Evolutionary conservation across 2,113 vertebrate genomes (phyloP).

Genomic region (Carassius gibelio): DNA sequence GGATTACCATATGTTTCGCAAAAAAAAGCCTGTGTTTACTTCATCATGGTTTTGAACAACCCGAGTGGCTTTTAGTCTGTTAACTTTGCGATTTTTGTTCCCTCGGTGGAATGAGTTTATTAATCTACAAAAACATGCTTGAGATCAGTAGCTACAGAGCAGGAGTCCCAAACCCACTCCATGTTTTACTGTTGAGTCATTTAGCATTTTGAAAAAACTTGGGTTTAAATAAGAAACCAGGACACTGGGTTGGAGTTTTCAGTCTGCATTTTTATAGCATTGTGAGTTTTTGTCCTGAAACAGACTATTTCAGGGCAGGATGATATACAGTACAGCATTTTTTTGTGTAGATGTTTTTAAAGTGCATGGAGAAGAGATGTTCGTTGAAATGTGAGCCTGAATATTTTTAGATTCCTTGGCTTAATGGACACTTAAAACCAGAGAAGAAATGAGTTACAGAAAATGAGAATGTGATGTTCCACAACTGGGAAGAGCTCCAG

Average conservation of each 20-base stretch:
- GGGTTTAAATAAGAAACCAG: slow-evolving; percentile 25
- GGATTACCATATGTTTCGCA: not conserved
- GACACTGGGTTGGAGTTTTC: not conserved
- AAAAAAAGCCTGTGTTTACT: not conserved
- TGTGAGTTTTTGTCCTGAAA: not conserved
- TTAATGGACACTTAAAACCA: not conserved
- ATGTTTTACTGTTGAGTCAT: slow-evolving; percentile 44
- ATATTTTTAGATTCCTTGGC: not conserved
- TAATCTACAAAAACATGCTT: slow-evolving; percentile 43
- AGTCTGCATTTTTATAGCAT: not conserved
- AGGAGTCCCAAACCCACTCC: slow-evolving; percentile 21
- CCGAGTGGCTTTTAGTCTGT: not conserved
- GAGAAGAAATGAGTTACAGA: slow-evolving; percentile 27
- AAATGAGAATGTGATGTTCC: slow-evolving; percentile 49
- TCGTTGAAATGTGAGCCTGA: not conserved
- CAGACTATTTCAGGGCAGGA: not conserved
- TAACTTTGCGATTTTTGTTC: slow-evolving; percentile 48
- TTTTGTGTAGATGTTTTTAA: not conserved
- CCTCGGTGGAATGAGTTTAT: slow-evolving; percentile 44
- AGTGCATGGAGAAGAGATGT: not conserved
- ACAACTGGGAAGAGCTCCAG: slow-evolving; percentile 41
- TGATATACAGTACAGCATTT: not conserved
- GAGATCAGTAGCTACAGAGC: slow-evolving; percentile 19
- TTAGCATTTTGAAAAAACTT: slow-evolving; percentile 22
- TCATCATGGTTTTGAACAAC: slow-evolving; percentile 9